A percentile compares a stretch with the other conserved stretches of the same genome.
These are phyloP conservation scores for Papilio aristodemus DNA, from an alignment of 1,140 invertebrate genomes.

Conservation along the genomic window DNA sequence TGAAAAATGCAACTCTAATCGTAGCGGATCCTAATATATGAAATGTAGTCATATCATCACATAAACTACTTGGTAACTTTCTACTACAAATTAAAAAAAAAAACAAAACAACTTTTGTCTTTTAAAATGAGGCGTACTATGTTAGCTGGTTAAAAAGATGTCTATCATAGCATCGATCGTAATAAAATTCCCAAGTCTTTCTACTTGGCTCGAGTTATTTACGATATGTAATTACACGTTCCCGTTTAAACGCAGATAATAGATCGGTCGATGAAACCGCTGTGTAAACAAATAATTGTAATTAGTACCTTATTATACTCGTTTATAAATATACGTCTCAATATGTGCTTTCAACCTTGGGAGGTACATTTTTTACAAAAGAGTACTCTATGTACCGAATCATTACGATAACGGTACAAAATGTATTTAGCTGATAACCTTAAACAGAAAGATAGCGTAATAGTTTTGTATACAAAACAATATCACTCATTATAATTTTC, in stretches of 20 bases:
- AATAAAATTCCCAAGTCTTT: background rate
- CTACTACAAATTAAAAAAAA: background rate
- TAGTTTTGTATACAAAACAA: background rate
- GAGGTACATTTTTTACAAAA: background rate
- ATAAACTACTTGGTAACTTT: background rate
- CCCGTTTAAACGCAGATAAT: background rate
- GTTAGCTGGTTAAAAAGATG: background rate
- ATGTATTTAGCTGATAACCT: constrained; percentile 3
- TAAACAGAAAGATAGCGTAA: background rate
- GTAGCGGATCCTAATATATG: too few species aligned
- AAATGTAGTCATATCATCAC: too few species aligned
- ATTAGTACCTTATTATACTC: background rate
- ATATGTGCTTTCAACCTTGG: background rate
- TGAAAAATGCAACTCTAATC: too few species aligned
- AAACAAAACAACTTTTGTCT: background rate
- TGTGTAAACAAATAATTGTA: constrained; percentile 10
- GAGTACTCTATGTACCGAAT: background rate
- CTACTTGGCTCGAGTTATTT: constrained; percentile 12
- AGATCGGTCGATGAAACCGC: constrained; percentile 13
- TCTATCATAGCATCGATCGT: background rate
- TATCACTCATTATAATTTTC: too few species aligned
- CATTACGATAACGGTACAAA: background rate
- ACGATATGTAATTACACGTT: constrained; percentile 15
- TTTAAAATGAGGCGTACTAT: background rate
- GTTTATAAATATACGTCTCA: constrained; percentile 8